Base-by-base conservation (phyloP, 64 coral and sea anemone genomes). In the Pocillopora verrucosa region DNA sequence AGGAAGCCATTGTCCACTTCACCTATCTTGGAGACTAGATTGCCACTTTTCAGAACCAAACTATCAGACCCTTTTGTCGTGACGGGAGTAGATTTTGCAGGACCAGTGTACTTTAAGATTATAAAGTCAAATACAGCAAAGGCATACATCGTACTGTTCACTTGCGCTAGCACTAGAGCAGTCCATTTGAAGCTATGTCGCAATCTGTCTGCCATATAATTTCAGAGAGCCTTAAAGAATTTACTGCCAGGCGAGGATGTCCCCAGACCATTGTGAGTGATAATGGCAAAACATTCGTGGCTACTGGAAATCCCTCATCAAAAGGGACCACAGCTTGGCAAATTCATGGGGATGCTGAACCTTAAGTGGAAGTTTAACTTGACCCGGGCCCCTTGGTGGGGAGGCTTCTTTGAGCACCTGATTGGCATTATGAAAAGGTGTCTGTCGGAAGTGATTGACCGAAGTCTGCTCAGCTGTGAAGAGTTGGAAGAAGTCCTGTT, bases 371-470 rank as follows among this genome's bases (percentile, higher is more conserved):
- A n/a, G n/a, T n/a, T n/a, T n/a, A n/a, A n/a, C n/a, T n/a, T n/a
- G n/a, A n/a, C n/a, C n/a, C n/a, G n/a, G n/a, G n/a, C 90, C 24
- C 92, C 92, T 13, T 93, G 84, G 85, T 93, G 86, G 91, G 91
- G 91, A 37, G 91, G 86, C 12, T 88, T 88, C 76, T 93, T 86
- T 82, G 86, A 93, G 36, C 5, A 87, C 1, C 73, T 94, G 10
- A 86, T 94, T 37, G 92, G 92, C 10, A 86, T 94, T 56, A 80
- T 94, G 73, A 94, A 94, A 58, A 72, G 59, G 41, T 13, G 45
- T 1, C n/a, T 89, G 14, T 79, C 70, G 13, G 89, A 79, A 16
- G 59, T 56, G 26, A 59, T 94, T 51, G 87, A 87, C 34, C 34
- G 73, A 56, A 77, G 87, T 11, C 30, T 84, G 5, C 73, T 94